phyloP scores from a whole-genome alignment of 2,113 vertebrate species.

The Puma concolor region DNA sequence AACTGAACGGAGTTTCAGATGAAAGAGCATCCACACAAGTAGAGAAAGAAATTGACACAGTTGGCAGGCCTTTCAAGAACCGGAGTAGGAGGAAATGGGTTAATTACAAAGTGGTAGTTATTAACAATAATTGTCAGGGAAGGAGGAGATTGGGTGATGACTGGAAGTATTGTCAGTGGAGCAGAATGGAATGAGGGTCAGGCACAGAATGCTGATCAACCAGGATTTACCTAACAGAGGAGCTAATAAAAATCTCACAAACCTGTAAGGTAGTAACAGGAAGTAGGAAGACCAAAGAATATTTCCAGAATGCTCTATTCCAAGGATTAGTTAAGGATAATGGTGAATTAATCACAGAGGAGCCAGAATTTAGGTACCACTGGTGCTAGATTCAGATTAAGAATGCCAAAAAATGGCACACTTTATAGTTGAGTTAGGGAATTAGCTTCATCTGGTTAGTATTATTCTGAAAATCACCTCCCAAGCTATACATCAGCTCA shows the following conservation, averaged over 20 bases:
- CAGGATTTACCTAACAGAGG: neutral
- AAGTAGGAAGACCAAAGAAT: neutral
- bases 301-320: neutral
- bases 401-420: neutral
- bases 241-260: neutral
- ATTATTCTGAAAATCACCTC: neutral
- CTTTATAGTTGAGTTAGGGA: neutral
- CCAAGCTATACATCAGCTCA: neutral
- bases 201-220: neutral
- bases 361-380: neutral
- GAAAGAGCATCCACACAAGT: neutral
- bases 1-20: neutral
- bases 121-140: neutral
- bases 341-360: neutral
- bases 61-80: neutral
- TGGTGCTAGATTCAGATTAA: neutral
- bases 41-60: neutral
- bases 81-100: neutral
- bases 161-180: neutral
- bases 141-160: neutral
- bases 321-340: neutral
- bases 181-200: neutral
- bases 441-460: neutral
- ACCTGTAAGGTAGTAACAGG: neutral
- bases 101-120: neutral